Percentiles rank a stretch among this genome's conserved stretches.
These are phyloP conservation scores for Meiosimyza platycephala DNA, from an alignment of 2,888 invertebrate genomes.

Conservation along the genomic window DNA sequence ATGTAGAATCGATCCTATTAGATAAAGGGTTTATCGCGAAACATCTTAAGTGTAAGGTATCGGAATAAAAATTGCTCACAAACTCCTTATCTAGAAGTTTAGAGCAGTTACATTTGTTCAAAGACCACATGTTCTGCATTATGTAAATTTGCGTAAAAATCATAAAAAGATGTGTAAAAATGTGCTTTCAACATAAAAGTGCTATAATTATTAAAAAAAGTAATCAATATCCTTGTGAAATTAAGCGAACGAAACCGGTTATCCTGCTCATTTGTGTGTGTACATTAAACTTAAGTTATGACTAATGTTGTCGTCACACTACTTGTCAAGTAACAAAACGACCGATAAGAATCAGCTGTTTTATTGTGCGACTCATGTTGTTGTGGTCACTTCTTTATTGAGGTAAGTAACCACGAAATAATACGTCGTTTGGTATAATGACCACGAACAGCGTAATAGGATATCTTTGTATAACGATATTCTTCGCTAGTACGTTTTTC, in stretches of 20 bases:
- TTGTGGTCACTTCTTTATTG: neutral
- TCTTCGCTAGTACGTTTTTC: constrained; percentile 69
- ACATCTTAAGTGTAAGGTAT: no score
- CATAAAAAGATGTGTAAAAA: neutral
- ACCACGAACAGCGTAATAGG: neutral
- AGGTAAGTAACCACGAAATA: no score
- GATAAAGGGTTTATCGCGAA: no score
- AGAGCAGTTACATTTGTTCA: no score
- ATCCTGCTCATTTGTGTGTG: neutral
- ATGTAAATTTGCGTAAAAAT: neutral
- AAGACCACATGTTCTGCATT: neutral
- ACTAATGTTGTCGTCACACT: neutral
- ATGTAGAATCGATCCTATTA: no score
- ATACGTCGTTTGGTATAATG: neutral
- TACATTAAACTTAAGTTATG: neutral
- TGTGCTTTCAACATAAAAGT: constrained; percentile 3
- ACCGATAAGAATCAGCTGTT: constrained; percentile 12
- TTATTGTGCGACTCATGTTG: neutral
- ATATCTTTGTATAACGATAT: constrained; percentile 23
- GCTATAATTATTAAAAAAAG: no score
- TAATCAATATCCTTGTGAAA: no score
- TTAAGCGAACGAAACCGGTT: neutral
- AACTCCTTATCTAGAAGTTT: no score
- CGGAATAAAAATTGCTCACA: no score
- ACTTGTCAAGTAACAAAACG: neutral